phyloP scores from a whole-genome alignment of 2,113 vertebrate genomes.

The Elachura formosa region DNA sequence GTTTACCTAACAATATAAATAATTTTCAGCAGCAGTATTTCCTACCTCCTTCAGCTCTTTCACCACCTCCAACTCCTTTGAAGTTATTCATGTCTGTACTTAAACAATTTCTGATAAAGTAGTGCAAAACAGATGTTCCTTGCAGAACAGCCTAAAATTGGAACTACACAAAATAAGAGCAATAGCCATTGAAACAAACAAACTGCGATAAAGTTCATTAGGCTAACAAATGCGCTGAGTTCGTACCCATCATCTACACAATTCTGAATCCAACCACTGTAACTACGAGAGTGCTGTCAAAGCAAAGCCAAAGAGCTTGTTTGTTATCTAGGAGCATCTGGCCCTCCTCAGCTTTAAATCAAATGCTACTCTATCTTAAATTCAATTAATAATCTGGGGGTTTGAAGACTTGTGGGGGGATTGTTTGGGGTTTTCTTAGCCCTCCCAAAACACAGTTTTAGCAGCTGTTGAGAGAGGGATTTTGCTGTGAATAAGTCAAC shows the following conservation, averaged over 20 bases:
- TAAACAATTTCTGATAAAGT: constrained; percentile 31
- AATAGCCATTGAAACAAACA: background rate
- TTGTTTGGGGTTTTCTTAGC: background rate
- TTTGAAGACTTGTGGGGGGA: background rate
- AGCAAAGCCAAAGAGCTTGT: background rate
- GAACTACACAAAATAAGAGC: constrained; percentile 5
- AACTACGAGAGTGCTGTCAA: background rate
- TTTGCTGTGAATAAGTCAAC: background rate
- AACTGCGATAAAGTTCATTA: background rate
- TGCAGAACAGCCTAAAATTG: constrained; percentile 15
- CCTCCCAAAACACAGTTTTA: background rate
- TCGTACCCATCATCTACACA: background rate
- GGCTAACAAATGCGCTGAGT: background rate
- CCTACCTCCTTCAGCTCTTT: constrained; percentile 42
- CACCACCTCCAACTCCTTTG: background rate
- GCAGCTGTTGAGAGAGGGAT: constrained; percentile 12
- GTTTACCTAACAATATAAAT: constrained; percentile 32
- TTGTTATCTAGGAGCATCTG: background rate
- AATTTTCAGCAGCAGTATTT: constrained; percentile 22
- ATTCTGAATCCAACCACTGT: background rate
- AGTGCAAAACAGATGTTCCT: constrained; percentile 26
- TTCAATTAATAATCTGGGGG: background rate
- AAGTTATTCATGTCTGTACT: constrained; percentile 17
- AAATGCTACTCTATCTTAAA: background rate
- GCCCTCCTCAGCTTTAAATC: background rate